phyloP scores from a whole-genome alignment of 1,140 invertebrate species.

The Mizuhopecten yessoensis region DNA sequence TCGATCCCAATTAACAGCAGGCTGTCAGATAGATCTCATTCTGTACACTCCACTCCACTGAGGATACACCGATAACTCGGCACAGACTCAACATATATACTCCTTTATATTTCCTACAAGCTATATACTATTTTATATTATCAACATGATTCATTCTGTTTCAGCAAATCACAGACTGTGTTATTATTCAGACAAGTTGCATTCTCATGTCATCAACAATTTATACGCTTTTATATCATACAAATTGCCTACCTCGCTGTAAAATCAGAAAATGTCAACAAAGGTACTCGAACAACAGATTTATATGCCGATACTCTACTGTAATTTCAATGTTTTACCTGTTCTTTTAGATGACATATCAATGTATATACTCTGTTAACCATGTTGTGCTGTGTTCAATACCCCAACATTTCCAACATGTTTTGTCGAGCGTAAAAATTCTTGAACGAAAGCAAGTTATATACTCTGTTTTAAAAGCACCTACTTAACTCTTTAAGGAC shows the following conservation, averaged over 20 bases:
- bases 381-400: not conserved
- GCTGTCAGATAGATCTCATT: not conserved
- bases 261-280: too few species aligned
- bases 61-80: too few species aligned
- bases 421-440: not conserved
- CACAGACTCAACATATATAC: not conserved
- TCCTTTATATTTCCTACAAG: not conserved
- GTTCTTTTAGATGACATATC: too few species aligned
- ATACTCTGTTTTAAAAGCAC: not conserved
- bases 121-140: not conserved
- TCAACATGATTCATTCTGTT: too few species aligned
- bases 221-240: not conserved
- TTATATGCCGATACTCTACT: too few species aligned
- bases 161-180: too few species aligned
- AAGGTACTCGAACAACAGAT: too few species aligned
- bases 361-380: not conserved
- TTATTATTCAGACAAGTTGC: not conserved
- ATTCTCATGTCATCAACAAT: not conserved
- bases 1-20: not conserved
- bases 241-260: too few species aligned
- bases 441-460: not conserved
- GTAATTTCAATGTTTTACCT: too few species aligned
- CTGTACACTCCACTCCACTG: not conserved
- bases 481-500: constrained; percentile 38
- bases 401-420: not conserved